Conservation (phyloP, 2,888 invertebrate genomes). For the Caradrina clavipalpis region DNA sequence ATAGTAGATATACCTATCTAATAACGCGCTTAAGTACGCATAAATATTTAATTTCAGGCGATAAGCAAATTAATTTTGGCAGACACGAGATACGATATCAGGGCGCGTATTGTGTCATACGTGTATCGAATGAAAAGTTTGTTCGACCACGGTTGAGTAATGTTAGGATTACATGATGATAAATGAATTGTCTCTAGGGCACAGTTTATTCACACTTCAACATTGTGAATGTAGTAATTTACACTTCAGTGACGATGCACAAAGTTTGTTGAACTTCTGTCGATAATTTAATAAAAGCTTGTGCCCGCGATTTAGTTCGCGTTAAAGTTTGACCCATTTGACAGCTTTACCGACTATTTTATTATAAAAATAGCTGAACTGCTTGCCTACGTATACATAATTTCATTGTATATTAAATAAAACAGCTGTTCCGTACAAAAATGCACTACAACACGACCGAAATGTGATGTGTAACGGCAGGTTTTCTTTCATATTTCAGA, state of each 20-base stretch:
- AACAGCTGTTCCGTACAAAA: too few species aligned
- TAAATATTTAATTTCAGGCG: constrained; percentile 73
- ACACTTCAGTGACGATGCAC: constrained; percentile 10
- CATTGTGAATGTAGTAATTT: constrained; percentile 25
- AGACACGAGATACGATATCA: constrained; percentile 68
- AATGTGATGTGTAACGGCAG: too few species aligned
- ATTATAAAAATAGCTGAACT: too few species aligned
- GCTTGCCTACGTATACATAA: too few species aligned
- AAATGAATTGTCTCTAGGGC: constrained; percentile 18
- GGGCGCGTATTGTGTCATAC: constrained; percentile 54
- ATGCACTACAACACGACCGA: too few species aligned
- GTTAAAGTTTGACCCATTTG: constrained; percentile 1
- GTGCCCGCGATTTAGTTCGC: neutral
- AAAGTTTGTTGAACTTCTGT: constrained; percentile 31
- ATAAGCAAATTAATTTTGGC: constrained; percentile 78
- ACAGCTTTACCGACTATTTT: neutral
- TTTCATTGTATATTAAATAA: too few species aligned
- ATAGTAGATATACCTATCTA: constrained; percentile 49
- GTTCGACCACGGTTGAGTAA: constrained; percentile 22
- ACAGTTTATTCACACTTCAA: constrained; percentile 15
- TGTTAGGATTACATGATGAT: constrained; percentile 13
- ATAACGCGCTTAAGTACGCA: constrained; percentile 61
- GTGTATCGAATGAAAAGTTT: constrained; percentile 47
- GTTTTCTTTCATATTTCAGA: too few species aligned
- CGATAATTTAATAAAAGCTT: neutral